phyloP scores from a whole-genome alignment of 2,113 vertebrate genomes.

The Panthera uncia region DNA sequence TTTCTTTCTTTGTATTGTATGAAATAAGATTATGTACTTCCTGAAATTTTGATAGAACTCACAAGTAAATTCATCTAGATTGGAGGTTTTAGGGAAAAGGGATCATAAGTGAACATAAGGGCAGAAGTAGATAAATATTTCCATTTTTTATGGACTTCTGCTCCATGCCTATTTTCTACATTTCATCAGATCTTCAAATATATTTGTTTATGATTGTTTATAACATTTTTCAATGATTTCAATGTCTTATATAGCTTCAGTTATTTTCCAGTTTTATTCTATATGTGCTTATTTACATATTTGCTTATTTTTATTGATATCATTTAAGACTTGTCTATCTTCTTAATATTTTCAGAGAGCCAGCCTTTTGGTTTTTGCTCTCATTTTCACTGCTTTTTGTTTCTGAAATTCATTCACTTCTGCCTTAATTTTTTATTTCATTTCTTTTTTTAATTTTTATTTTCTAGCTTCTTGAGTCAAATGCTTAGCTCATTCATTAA shows the following conservation, averaged over 20 bases:
- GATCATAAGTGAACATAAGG: not conserved
- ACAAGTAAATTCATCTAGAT: not conserved
- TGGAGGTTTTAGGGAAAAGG: not conserved
- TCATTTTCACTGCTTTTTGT: not conserved
- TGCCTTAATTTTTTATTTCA: not conserved
- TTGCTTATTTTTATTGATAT: not conserved
- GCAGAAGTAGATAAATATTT: not conserved
- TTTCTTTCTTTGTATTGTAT: not conserved
- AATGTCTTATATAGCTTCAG: not conserved
- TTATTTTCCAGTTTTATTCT: not conserved
- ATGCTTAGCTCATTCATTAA: not conserved
- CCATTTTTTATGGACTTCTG: not conserved
- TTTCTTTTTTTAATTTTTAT: not conserved
- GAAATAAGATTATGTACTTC: not conserved
- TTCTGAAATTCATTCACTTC: not conserved
- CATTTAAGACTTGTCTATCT: not conserved
- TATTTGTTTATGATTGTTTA: not conserved
- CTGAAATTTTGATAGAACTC: not conserved
- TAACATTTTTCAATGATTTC: not conserved
- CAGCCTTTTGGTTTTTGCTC: not conserved
- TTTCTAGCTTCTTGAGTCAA: not conserved
- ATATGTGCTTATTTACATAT: not conserved
- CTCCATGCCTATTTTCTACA: not conserved
- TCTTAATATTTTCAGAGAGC: not conserved
- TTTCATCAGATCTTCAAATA: not conserved